phyloP scores from a whole-genome alignment of 2,113 vertebrate species.

The Oryzias melastigma region DNA sequence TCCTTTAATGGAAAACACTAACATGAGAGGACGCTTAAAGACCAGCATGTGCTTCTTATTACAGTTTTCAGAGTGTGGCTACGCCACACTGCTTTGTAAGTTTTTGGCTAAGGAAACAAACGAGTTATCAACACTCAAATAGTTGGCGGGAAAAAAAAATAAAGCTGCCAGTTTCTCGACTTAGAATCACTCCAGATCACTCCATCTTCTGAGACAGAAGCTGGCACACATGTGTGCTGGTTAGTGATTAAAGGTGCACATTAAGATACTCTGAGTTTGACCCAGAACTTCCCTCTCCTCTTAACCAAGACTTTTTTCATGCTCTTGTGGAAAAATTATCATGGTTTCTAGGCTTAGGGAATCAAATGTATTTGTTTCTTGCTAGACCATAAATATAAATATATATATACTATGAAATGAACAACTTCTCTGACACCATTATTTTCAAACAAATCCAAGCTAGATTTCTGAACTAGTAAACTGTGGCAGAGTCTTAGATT shows the following conservation, averaged over 20 bases:
- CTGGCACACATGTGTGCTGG: not conserved
- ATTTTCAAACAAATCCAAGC: not conserved
- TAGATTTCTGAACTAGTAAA: not conserved
- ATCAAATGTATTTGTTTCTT: not conserved
- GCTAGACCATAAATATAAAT: not conserved
- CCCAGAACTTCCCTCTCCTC: conserved; percentile 17
- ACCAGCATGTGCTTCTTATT: conserved; percentile 15
- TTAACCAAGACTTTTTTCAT: conserved; percentile 13
- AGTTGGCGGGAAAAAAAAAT: conserved; percentile 30
- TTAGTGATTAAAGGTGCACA: conserved; percentile 26
- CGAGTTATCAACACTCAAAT: conserved; percentile 42
- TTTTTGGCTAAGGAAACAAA: conserved; percentile 31
- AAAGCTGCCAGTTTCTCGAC: conserved; percentile 39
- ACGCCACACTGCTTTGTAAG: conserved; percentile 15
- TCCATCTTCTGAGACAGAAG: too few relatives aligned
- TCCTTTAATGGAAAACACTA: conserved; percentile 54
- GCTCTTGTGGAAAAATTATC: not conserved
- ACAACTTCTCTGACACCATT: not conserved
- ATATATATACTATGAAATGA: too few relatives aligned
- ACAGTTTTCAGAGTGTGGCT: conserved; percentile 25
- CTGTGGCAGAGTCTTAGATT: too few relatives aligned
- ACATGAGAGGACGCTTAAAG: conserved; percentile 42
- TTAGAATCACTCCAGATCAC: conserved; percentile 17
- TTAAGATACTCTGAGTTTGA: conserved; percentile 31
- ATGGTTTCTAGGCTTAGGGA: not conserved